These are phyloP conservation scores for Dusona sp. DNA, from an alignment of 2,888 invertebrate genomes.

Conservation along the genomic window DNA sequence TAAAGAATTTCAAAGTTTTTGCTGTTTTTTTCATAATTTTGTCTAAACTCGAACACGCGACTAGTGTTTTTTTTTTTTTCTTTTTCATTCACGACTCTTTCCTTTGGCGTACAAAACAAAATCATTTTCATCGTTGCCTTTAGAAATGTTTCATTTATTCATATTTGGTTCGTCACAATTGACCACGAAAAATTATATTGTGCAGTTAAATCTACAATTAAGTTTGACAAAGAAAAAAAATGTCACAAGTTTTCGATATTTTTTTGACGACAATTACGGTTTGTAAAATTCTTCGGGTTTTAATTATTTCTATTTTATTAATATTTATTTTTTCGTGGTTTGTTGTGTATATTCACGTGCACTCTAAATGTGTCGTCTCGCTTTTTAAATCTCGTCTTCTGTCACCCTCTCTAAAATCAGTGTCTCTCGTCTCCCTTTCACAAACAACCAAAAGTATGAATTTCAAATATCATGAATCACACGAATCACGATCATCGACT, in stretches of 20 bases:
- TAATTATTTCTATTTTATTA: not conserved
- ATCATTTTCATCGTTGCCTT: not conserved
- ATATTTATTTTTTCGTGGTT: slow-evolving; percentile 18
- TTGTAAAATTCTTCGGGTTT: not conserved
- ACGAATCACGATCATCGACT: slow-evolving; percentile 52
- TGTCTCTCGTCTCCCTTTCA: slow-evolving; percentile 54
- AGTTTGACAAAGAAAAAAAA: not conserved
- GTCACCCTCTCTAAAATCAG: slow-evolving; percentile 43
- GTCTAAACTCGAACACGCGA: not conserved
- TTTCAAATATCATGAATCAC: slow-evolving; percentile 28
- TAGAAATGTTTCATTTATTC: not conserved
- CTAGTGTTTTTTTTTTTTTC: not conserved
- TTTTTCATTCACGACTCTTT: not conserved
- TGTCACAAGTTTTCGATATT: not conserved
- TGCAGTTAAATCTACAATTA: not conserved
- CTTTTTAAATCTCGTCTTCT: slow-evolving; percentile 69
- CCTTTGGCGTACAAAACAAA: not conserved
- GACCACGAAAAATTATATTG: not conserved
- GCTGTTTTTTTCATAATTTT: not conserved
- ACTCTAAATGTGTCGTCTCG: slow-evolving; percentile 53
- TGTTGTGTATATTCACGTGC: slow-evolving; percentile 44
- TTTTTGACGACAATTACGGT: not conserved
- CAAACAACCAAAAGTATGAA: slow-evolving; percentile 36
- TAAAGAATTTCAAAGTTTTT: not conserved
- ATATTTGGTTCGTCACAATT: not conserved